A percentile compares a stretch with the other conserved stretches of the same genome.
Evolutionary conservation across 2,113 vertebrate genomes (phyloP).

Genomic region (Arvicanthis niloticus): DNA sequence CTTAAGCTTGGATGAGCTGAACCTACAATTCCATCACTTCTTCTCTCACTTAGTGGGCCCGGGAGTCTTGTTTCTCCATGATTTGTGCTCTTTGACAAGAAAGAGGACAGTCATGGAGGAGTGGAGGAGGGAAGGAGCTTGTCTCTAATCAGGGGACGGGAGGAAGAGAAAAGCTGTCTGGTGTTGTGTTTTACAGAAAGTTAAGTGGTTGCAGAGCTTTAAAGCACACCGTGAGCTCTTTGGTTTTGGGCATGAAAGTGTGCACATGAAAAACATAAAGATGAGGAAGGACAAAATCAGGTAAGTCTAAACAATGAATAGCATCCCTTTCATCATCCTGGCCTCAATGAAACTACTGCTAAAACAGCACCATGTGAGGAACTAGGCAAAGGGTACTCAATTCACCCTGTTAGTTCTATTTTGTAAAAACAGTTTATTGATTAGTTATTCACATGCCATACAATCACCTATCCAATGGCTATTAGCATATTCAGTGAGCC

Average conservation of each 20-base stretch:
- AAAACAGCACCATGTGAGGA: not conserved
- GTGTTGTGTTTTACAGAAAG: not conserved
- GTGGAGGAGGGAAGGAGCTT: not conserved
- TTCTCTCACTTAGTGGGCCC: not conserved
- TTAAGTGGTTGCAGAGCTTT: not conserved
- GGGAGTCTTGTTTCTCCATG: not conserved
- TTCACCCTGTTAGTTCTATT: not conserved
- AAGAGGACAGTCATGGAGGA: not conserved
- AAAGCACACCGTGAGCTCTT: not conserved
- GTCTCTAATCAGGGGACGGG: not conserved
- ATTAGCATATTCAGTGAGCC: not conserved
- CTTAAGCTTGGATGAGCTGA: slow-evolving; percentile 74
- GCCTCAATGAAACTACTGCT: not conserved
- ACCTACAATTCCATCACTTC: slow-evolving; percentile 2
- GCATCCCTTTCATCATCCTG: not conserved
- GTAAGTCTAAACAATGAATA: not conserved
- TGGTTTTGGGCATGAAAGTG: not conserved
- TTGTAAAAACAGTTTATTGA: not conserved
- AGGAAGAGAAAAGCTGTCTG: not conserved
- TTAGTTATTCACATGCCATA: not conserved
- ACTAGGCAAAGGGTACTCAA: not conserved
- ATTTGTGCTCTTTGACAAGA: not conserved
- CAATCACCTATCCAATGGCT: not conserved
- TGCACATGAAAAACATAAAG: not conserved
- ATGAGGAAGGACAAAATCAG: not conserved